Evolutionary conservation across 2,797 vertebrate species (phyloP).

Genomic region (Sorex maritimensis): DNA sequence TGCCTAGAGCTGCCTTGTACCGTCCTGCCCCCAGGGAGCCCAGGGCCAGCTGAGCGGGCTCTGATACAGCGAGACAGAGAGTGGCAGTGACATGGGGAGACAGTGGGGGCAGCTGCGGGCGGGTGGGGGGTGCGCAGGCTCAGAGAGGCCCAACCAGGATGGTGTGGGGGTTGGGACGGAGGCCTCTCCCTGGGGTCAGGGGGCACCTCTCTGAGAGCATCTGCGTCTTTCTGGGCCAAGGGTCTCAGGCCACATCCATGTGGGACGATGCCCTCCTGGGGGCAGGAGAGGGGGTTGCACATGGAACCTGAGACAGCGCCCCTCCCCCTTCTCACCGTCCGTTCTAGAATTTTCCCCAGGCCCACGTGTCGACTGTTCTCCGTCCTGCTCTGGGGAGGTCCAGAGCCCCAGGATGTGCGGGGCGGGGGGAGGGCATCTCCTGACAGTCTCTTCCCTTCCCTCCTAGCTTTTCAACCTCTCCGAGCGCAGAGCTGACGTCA

Average conservation of each 20-base stretch:
- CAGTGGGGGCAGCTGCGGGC: neutral
- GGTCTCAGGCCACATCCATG: neutral
- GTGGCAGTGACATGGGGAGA: neutral
- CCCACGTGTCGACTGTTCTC: too few species aligned
- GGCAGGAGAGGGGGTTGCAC: fast-evolving
- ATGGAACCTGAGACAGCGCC: neutral
- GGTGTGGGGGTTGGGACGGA: too few species aligned
- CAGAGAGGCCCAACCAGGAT: neutral
- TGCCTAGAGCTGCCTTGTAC: fast-evolving
- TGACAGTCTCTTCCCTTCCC: neutral
- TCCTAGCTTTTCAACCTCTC: conserved; percentile 98
- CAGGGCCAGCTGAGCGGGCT: neutral
- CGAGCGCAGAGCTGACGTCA: conserved; percentile 96
- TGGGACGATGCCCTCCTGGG: neutral
- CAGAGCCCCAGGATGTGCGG: neutral
- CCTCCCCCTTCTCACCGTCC: neutral
- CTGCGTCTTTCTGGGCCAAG: neutral
- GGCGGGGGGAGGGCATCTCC: neutral
- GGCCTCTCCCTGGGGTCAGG: too few species aligned
- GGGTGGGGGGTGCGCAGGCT: neutral
- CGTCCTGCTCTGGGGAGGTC: neutral
- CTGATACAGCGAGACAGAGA: neutral
- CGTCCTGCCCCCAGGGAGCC: neutral
- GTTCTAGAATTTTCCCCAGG: neutral
- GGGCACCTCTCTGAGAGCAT: neutral